Evolutionary conservation across 2,797 vertebrate species (phyloP), one percentile per base, ranked within the genome.

Genomic region (Acipenser transmontanus): DNA sequence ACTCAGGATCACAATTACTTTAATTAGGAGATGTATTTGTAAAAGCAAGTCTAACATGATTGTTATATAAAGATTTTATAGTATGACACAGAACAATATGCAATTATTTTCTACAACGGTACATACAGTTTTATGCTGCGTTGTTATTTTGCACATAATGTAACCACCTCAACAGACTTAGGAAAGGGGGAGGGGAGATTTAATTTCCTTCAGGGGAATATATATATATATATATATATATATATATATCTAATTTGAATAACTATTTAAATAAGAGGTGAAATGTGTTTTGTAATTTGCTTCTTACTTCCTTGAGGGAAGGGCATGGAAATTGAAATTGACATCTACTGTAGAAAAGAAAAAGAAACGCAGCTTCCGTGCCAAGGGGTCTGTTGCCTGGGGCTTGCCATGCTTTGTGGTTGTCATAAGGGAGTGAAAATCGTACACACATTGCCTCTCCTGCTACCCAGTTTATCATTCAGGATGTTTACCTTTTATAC

Each of bases 241-340:
- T 17, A 17, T 17, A 17, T 17, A 17, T 52, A 50, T 67, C 47
- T 61, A 61, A 61, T 61, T 57, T 66, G 59, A 67, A 61, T 61
- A 13, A 56, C 48, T 59, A 50, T 66, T 67, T 60, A 57, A 20
- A 70, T 61, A 49, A 62, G 54, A 52, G 20, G 8, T 60, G 20
- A 52, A 62, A 57, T 66, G 6, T 47, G 51, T 62, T 67, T 62
- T 8, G 59, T 50, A 11, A 47, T 57, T 52, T 63, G 8, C 49
- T 56, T 13, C 49, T 47, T 20, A 12, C 48, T 67, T 57, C 47
- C n/a, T 59, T 49, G 12, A 59, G 54, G 61, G 62, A 64, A 67
- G 20, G 54, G 49, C 11, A 63, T 50, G n/a, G 48, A 13, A 50
- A 69, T 51, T 52, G 34, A 62, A 61, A 61, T 61, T 68, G 49